These are phyloP conservation scores for Heterocephalus glaber DNA, from an alignment of 2,113 vertebrate species.

Conservation along the genomic window DNA sequence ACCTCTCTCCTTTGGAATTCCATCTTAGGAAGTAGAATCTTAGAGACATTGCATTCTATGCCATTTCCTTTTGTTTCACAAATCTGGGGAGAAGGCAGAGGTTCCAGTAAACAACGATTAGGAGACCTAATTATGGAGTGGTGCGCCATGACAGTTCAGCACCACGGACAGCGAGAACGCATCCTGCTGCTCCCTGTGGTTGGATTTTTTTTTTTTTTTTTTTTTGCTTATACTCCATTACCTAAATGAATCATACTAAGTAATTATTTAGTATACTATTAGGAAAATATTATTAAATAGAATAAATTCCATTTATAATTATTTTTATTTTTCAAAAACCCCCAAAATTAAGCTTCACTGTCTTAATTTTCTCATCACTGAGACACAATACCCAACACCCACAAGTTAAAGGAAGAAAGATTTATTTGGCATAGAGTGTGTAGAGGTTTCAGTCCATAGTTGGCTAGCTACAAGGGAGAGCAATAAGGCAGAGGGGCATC, in stretches of 20 bases:
- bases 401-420: background rate
- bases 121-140: background rate
- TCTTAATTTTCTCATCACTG: background rate
- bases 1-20: background rate
- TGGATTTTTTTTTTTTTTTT: background rate
- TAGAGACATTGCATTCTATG: background rate
- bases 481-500: background rate
- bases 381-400: background rate
- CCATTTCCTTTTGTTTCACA: background rate
- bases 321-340: background rate
- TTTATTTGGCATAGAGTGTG: background rate
- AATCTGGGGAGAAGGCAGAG: background rate
- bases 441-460: background rate
- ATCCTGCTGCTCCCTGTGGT: accelerated
- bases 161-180: background rate
- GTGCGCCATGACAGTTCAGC: background rate
- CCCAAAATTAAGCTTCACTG: background rate
- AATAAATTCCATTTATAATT: background rate
- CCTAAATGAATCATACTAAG: background rate
- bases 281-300: background rate
- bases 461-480: background rate
- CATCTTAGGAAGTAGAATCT: background rate
- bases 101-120: background rate
- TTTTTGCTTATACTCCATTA: background rate
- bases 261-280: background rate